A percentile compares a stretch with the other conserved stretches of the same genome.
Evolutionary conservation across 35 echinoderm and acorn worm species (phyloP).

Genomic region (Apostichopus japonicus): DNA sequence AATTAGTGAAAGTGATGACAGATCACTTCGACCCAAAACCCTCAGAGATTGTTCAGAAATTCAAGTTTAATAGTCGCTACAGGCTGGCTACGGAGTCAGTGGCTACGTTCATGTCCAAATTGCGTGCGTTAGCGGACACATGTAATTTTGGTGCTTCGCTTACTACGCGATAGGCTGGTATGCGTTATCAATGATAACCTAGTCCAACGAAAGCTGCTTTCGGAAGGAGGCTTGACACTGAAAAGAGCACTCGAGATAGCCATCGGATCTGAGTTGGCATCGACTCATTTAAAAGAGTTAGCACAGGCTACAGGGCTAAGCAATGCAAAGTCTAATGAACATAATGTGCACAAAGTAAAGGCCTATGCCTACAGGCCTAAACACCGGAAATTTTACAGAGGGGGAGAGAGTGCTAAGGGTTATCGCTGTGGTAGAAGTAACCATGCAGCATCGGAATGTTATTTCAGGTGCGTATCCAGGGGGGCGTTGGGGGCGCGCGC

Average conservation of each 20-base stretch:
- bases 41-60: conserved; percentile 57
- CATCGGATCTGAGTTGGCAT: neutral
- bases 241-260: conserved; percentile 30
- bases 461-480: too few species aligned
- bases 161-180: conserved; percentile 59
- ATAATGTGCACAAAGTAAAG: too few species aligned
- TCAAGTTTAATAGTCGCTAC: conserved; percentile 61
- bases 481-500: too few species aligned
- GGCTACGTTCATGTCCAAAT: conserved; percentile 43
- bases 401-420: too few species aligned
- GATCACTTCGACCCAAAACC: conserved; percentile 66
- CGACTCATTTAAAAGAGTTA: neutral
- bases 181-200: conserved; percentile 69
- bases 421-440: conserved; percentile 31
- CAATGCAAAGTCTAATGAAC: too few species aligned
- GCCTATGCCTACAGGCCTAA: neutral
- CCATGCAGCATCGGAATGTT: conserved; percentile 30
- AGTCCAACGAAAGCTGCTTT: conserved; percentile 58
- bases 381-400: too few species aligned
- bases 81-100: conserved; percentile 58
- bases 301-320: neutral
- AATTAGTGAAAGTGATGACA: conserved; percentile 54
- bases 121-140: conserved; percentile 60
- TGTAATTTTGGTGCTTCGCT: conserved; percentile 66
- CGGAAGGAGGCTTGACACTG: conserved; percentile 43